Evolutionary conservation across 2,888 invertebrate genomes (phyloP), one percentile per base, ranked within the genome.

Genomic region (Hermaeophaga mercurialis): DNA sequence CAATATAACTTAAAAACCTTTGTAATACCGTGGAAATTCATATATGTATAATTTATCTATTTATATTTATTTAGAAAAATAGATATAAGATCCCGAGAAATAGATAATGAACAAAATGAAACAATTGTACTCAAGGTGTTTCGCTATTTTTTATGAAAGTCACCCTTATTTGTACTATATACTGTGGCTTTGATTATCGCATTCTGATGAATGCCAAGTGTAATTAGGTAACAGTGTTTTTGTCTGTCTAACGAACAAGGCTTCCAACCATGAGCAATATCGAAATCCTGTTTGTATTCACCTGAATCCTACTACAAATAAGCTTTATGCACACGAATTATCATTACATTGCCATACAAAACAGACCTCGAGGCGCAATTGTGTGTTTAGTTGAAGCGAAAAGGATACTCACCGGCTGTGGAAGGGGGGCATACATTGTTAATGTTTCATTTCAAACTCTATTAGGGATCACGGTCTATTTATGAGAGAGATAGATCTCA

Each of bases 251-350:
- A 18, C 41, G 22, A 24, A 43, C 24, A 24, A 12, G 11, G 43
- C 14, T 6, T 14, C 8, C 15, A 24, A 43, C 43, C 24, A 43
- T 43, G 43, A 18, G 19, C 31, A 31, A 45, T 45, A 45, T 45
- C 33, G 19, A 18, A 33, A 31, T 11, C 1, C 26, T 44, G 28
- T 44, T 44, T 45, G 45, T 45, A 14, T 33, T 31, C 45, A 45
- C 33, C 33, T 45, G 45, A 45, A 45, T 45, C 19, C 15, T 45
- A 31, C 28, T 33, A 45, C 45, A 45, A 45, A 45, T 45, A 31
- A 45, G 33, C 45, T 45, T 18, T 31, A 31, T 45, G 45, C 14
- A 41, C 12, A 8, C 45, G 45, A 45, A 45, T 45, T 45, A 45
- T 45, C 45, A 33, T 24, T 31, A 24, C 45, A 45, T 45, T 45